Evolutionary conservation across 2,888 invertebrate species (phyloP).

Genomic region (Eristalinus aeneus): DNA sequence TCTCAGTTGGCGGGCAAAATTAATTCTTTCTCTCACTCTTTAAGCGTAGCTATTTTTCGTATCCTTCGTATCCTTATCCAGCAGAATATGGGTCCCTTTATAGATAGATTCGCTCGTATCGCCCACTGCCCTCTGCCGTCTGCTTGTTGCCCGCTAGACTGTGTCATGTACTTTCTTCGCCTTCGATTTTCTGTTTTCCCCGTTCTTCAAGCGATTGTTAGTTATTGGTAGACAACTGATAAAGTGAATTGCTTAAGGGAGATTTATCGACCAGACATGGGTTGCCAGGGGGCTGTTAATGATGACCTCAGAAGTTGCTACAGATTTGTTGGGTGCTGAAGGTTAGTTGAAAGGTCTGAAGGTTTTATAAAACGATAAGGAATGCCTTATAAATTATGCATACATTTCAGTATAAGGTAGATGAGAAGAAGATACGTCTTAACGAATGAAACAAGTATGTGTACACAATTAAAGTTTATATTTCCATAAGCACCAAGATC

Average conservation of each 20-base stretch:
- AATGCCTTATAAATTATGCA: slow-evolving; percentile 25
- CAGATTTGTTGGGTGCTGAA: slow-evolving; percentile 1
- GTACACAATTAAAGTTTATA: neutral
- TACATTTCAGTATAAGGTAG: neutral
- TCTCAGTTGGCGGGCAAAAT: slow-evolving; percentile 66
- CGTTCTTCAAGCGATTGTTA: slow-evolving; percentile 53
- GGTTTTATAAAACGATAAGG: slow-evolving; percentile 3
- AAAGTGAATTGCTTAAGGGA: slow-evolving; percentile 69
- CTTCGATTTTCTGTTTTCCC: slow-evolving; percentile 60
- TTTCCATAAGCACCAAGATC: neutral
- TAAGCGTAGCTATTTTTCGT: slow-evolving; percentile 69
- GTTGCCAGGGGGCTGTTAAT: slow-evolving; percentile 18
- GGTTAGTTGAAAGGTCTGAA: slow-evolving; percentile 17
- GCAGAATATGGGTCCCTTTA: slow-evolving; percentile 5
- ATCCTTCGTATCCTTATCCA: slow-evolving; percentile 49
- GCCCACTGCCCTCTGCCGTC: slow-evolving; percentile 56
- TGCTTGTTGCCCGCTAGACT: slow-evolving; percentile 47
- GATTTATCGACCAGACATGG: slow-evolving; percentile 61
- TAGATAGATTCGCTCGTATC: slow-evolving; percentile 10
- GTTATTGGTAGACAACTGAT: slow-evolving; percentile 70
- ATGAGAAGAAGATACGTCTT: neutral
- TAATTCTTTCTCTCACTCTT: slow-evolving; percentile 66
- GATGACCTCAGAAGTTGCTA: slow-evolving; percentile 11
- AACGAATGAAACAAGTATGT: neutral
- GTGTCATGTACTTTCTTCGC: slow-evolving; percentile 67